A percentile compares a stretch with the other conserved stretches of the same genome.
Conservation (phyloP, 2,888 invertebrate species). For the Metallyticus violacea region DNA sequence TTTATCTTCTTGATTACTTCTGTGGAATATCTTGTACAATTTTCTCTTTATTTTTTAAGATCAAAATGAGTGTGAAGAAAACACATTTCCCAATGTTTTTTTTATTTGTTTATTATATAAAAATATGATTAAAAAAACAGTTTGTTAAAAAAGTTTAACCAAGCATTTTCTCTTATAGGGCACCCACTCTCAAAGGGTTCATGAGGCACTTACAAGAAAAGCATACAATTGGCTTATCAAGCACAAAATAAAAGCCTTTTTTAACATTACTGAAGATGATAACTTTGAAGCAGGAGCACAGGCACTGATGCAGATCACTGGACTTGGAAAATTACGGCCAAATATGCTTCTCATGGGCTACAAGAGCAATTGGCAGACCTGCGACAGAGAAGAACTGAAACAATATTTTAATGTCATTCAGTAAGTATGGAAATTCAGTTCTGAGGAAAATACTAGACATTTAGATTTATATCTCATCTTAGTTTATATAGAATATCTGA, state of each 20-base stretch:
- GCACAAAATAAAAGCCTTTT: slow-evolving; percentile 60
- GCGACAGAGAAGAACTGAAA: slow-evolving; percentile 46
- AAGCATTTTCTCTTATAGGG: slow-evolving; percentile 37
- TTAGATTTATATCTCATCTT: no score
- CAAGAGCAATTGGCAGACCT: slow-evolving; percentile 54
- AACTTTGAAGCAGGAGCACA: slow-evolving; percentile 45
- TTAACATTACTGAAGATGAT: slow-evolving; percentile 44
- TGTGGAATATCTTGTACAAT: no score
- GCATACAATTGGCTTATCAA: slow-evolving; percentile 73
- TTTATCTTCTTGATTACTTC: no score
- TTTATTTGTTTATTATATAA: no score
- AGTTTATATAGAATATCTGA: background rate
- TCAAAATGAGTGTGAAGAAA: no score
- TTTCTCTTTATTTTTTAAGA: no score
- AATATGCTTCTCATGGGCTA: slow-evolving; percentile 58
- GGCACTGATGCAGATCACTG: slow-evolving; percentile 51
- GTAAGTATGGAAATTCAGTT: slow-evolving; percentile 42
- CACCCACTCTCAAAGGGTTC: slow-evolving; percentile 40
- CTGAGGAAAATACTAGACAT: no score
- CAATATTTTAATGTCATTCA: slow-evolving; percentile 59
- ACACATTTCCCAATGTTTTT: no score
- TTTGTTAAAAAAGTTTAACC: no score
- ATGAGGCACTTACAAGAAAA: slow-evolving; percentile 42
- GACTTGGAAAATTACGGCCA: slow-evolving; percentile 56
- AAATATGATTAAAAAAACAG: no score